A percentile compares a stretch with the other conserved stretches of the same genome.
Conservation (phyloP, 2,888 invertebrate genomes). For the Malthinus seriepunctatus region DNA sequence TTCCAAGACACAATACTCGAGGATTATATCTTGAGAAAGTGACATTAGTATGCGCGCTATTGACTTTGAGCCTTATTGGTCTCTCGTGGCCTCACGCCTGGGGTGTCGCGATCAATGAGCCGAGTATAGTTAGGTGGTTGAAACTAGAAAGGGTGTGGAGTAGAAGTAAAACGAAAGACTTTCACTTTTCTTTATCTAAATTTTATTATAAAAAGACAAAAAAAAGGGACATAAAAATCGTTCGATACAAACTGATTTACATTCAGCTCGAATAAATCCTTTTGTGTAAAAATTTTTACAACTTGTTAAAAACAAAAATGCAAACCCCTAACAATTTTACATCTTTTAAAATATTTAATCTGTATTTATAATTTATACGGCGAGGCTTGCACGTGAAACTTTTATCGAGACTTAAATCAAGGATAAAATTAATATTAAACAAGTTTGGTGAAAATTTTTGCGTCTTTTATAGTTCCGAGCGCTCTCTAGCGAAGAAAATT, state of each 20-base stretch:
- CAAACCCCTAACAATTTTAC: no score
- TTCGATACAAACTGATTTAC: no score
- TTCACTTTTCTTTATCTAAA: background rate
- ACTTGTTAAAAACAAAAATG: no score
- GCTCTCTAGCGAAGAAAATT: conserved; percentile 22
- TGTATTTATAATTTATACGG: background rate
- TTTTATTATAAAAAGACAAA: background rate
- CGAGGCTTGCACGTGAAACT: conserved; percentile 12
- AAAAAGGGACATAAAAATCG: no score
- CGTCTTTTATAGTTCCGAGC: background rate
- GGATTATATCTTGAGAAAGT: conserved; percentile 2
- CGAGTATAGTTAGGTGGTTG: conserved; percentile 37
- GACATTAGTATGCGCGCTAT: conserved; percentile 40
- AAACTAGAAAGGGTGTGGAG: conserved; percentile 11
- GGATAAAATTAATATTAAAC: conserved; percentile 16
- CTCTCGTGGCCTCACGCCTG: conserved; percentile 40
- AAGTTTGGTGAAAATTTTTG: background rate
- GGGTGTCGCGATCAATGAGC: conserved; percentile 47
- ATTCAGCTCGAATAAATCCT: no score
- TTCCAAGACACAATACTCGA: background rate
- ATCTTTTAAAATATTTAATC: background rate
- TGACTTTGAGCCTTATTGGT: conserved; percentile 42
- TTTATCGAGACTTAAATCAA: background rate
- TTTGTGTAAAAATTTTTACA: no score
- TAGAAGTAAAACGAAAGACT: conserved; percentile 13